Evolutionary conservation across 2,113 vertebrate species (phyloP).

Genomic region (Tachycineta bicolor): DNA sequence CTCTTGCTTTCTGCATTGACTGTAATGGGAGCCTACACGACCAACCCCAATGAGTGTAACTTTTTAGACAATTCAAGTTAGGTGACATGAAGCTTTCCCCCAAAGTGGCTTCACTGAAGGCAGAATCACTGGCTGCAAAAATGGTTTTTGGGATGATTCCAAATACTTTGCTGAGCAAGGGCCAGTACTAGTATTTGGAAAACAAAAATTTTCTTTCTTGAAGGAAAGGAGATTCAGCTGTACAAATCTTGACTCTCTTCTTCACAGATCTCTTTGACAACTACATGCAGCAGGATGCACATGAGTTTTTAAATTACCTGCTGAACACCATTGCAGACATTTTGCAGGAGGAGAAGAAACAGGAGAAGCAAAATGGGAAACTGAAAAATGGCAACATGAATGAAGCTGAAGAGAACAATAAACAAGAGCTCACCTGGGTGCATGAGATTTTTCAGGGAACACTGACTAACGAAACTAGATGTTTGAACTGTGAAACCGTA

Average conservation of each 20-base stretch:
- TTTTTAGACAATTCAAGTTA: neutral
- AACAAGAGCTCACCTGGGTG: conserved; percentile 94
- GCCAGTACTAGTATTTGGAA: neutral
- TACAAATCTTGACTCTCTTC: conserved; percentile 30
- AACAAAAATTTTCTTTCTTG: neutral
- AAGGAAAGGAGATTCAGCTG: neutral
- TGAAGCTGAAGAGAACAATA: conserved; percentile 85
- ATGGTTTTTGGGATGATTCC: neutral
- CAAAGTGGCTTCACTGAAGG: neutral
- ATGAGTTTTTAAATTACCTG: conserved; percentile 98
- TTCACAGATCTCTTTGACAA: conserved; percentile 95
- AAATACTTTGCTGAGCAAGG: neutral
- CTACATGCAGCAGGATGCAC: conserved; percentile 99
- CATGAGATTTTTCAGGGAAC: conserved; percentile 99
- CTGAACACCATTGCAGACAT: conserved; percentile 98
- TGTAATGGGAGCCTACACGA: neutral
- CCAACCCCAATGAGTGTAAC: neutral
- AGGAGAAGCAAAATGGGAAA: conserved; percentile 94
- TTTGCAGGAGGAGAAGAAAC: conserved; percentile 96
- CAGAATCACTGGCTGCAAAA: neutral
- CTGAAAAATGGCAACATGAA: conserved; percentile 90
- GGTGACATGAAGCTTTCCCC: neutral
- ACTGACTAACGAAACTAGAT: conserved; percentile 97
- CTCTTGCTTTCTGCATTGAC: neutral
- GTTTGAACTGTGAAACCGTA: conserved; percentile 99